Base-by-base conservation (phyloP, 2,797 vertebrate genomes). In the Salmo trutta region DNA sequence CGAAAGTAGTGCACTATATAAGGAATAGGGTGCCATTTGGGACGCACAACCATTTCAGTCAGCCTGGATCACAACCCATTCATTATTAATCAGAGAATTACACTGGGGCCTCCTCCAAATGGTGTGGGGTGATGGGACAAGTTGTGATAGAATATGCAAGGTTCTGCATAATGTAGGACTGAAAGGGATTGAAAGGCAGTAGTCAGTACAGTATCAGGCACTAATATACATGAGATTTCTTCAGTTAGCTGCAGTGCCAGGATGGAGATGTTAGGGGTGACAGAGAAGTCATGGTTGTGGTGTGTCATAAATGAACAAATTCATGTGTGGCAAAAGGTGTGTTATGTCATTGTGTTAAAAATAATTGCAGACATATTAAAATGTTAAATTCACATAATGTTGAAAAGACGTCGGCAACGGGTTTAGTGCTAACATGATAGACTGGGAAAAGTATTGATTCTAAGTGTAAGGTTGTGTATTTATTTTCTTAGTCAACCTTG, bases 71-170 rank as follows among this genome's bases (percentile, higher is more conserved):
- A 12, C 65, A 17, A 19, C 19, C 36, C 81, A 87, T 91, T 77
- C 75, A 93, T 93, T 93, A 92, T 93, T 90, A 84, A 91, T 88
- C 88, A 83, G 77, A 84, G 84, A 85, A 81, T 86, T 87, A 88
- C 77, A 82, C 83, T 1, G 71, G 75, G 72, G 79, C n/a, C 47
- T 74, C 85, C 79, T 79, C 69, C 83, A 79, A 84, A 83, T 33
- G 56, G 74, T 74, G 81, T 84, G 83, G 85, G 72, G 76, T 56
- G 19, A 16, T 3, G 77, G 79, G 79, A 86, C 82, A 78, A 80
- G 83, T 87, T 82, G 19, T 78, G 79, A 86, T 85, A 83, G 85
- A 91, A 87, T 88, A 87, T 90, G 86, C 86, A 87, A 75, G 81
- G 75, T 84, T 89, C 82, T 88, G 88, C 80, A 84, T 87, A 80